These are phyloP conservation scores for Cyclophora punctaria DNA, from an alignment of 2,888 invertebrate species.

Conservation along the genomic window DNA sequence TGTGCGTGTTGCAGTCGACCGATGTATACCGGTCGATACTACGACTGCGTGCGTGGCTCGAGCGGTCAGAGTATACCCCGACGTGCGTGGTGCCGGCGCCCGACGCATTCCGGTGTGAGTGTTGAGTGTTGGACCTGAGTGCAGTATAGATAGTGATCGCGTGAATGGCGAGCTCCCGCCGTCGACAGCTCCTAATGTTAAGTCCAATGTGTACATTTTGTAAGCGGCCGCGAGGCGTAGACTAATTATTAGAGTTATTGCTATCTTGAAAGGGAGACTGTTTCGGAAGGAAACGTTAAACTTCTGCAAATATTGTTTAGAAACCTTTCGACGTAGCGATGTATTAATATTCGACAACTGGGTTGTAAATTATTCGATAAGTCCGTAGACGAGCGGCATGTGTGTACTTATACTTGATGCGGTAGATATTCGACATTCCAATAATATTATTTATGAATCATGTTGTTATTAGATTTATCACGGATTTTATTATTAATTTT, in stretches of 20 bases:
- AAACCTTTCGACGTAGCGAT: neutral
- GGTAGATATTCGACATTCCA: constrained; percentile 31
- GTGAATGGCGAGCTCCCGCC: constrained; percentile 3
- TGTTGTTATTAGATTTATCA: constrained; percentile 24
- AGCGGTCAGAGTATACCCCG: too few species aligned
- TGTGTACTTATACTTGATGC: constrained; percentile 32
- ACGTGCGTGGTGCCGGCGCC: too few species aligned
- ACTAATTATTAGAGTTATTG: too few species aligned
- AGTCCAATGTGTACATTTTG: constrained; percentile 11
- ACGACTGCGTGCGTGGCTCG: too few species aligned
- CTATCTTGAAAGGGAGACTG: too few species aligned
- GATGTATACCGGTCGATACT: too few species aligned
- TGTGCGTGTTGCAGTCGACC: too few species aligned
- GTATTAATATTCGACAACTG: constrained; percentile 15
- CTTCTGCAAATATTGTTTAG: neutral
- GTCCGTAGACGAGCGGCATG: constrained; percentile 19
- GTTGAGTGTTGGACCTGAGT: constrained; percentile 1
- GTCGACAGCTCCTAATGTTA: constrained; percentile 3
- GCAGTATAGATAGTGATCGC: too few species aligned
- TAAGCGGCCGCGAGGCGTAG: constrained; percentile 1
- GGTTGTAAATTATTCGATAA: constrained; percentile 32
- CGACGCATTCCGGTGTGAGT: neutral
- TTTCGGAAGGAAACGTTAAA: too few species aligned
- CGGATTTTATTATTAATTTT: constrained; percentile 29
- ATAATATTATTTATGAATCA: constrained; percentile 19